Conservation (phyloP, 2,797 vertebrate species). For the Schizopygopsis malacanthus region DNA sequence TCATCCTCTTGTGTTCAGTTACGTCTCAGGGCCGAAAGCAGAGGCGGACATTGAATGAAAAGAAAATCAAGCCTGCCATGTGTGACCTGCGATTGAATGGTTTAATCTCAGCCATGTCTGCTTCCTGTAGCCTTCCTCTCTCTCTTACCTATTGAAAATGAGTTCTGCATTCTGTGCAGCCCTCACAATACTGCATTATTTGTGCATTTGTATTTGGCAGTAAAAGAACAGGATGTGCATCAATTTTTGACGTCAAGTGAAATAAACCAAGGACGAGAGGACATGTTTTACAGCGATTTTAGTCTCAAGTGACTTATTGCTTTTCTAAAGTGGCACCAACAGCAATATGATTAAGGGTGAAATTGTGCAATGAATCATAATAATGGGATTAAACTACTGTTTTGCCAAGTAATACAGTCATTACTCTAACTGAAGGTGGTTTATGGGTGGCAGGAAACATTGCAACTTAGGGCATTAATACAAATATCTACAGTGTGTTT, state of each 20-base stretch:
- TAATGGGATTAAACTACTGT: not conserved
- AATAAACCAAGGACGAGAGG: not conserved
- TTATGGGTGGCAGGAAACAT: not conserved
- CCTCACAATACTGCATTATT: not conserved
- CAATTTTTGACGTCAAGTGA: not conserved
- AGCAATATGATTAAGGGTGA: not conserved
- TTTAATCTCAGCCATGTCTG: slow-evolving; percentile 11
- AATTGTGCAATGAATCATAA: not conserved
- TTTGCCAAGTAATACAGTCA: not conserved
- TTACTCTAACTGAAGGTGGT: not conserved
- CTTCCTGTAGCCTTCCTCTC: not conserved
- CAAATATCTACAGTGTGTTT: not conserved
- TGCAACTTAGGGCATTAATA: not conserved
- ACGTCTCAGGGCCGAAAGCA: slow-evolving; percentile 8
- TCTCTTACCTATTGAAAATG: not conserved
- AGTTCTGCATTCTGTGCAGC: not conserved
- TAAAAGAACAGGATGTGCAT: slow-evolving; percentile 4
- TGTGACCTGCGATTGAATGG: not conserved
- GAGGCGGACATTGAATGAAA: slow-evolving; percentile 55
- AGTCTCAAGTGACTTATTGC: not conserved
- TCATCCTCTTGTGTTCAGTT: slow-evolving; percentile 10
- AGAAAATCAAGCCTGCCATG: not conserved
- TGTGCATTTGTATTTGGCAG: not conserved
- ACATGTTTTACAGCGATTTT: not conserved
- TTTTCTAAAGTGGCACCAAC: not conserved